A percentile compares a stretch with the other conserved stretches of the same genome.
Conservation (phyloP, 2,888 invertebrate genomes). For the Andrena haemorrhoa region DNA sequence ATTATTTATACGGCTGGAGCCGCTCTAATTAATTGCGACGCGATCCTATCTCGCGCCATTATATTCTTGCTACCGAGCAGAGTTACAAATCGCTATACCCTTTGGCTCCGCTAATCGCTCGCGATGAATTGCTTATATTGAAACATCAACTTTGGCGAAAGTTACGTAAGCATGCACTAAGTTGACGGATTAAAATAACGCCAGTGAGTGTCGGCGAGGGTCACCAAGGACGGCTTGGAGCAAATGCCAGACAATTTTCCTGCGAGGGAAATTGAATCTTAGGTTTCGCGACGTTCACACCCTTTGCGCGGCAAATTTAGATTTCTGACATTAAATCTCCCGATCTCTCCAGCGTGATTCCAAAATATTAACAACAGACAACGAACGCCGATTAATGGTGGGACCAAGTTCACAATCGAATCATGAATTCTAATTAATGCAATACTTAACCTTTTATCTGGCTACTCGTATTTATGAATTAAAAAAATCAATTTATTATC, state of each 20-base stretch:
- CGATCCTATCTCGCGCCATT: constrained; percentile 40
- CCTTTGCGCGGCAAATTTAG: no score
- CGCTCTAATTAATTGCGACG: constrained; percentile 52
- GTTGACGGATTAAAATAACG: constrained; percentile 4
- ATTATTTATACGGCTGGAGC: constrained; percentile 39
- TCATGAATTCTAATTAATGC: no score
- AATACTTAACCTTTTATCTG: no score
- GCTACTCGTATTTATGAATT: no score
- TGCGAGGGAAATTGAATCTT: no score
- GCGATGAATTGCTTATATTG: constrained; percentile 2
- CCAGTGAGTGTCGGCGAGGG: neutral
- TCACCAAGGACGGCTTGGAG: neutral
- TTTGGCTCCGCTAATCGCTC: constrained; percentile 4
- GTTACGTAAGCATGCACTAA: neutral
- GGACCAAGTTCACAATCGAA: no score
- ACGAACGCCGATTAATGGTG: no score
- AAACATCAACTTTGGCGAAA: neutral
- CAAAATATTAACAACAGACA: no score
- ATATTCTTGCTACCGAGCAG: constrained; percentile 23
- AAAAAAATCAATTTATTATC: no score
- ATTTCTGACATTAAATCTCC: no score
- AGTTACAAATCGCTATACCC: constrained; percentile 6
- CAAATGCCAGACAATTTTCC: no score
- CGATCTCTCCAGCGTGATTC: no score
- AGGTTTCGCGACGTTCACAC: neutral